Evolutionary conservation across 1,140 invertebrate species (phyloP), one percentile per base, ranked within the genome.

Genomic region (Drosophila sechellia): DNA sequence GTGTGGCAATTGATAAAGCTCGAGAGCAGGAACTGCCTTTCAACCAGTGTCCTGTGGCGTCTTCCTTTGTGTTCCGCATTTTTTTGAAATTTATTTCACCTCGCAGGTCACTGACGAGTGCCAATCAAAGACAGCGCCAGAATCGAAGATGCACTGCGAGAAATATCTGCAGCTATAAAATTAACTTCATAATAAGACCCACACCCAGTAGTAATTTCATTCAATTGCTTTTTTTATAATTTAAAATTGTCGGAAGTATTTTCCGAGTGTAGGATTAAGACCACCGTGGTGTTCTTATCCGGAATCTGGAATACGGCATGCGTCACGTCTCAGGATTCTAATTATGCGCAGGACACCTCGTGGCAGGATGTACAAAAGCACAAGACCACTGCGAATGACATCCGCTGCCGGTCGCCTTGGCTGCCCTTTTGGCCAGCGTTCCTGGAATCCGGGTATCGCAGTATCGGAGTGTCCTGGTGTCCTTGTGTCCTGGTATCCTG

Each of bases 271-370:
- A 37, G 0, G 5, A 3, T n/a, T 12, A 11, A 22, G 81, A 76
- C 87, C 79, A 87, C 81, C 87, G 71, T 77, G 81, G 87, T 69
- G 87, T 78, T 90, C 65, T 87, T 86, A 90, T 90, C 89, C 77
- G 61, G 64, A 80, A 81, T 87, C 87, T 83, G 61, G 57, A 74
- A 89, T 71, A 68, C 72, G 84, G 79, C 83, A 89, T 79, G 84
- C 83, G 55, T 89, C 65, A 79, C 59, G 66, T 60, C 68, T 69
- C 66, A 70, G 76, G 76, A 80, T 90, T 90, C 86, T 90, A 90
- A 90, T 90, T 90, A 86, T 77, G 75, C 22, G 40, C 65, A 71
- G 70, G 71, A 68, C 73, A 72, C 54, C 69, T 63, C 60, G 22
- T 8, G 45, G 64, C 42, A 70, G 71, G 60, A 78, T 84, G 78